Conservation (phyloP, 2,113 vertebrate species). For the Centropus bengalensis region DNA sequence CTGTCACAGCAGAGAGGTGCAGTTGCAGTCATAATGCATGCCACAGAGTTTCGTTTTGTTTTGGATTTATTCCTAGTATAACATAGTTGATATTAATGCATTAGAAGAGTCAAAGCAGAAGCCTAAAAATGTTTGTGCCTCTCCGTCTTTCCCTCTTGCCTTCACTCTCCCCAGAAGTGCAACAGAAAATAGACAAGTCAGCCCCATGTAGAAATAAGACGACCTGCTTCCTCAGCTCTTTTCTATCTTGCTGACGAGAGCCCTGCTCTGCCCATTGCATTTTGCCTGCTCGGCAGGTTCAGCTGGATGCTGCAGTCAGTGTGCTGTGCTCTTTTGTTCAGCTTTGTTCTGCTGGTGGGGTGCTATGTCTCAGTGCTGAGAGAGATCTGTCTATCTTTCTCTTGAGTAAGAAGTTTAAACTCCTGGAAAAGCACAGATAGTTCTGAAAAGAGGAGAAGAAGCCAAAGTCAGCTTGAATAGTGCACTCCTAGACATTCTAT, state of each 20-base stretch:
- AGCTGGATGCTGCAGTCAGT: neutral
- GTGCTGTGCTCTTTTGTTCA: neutral
- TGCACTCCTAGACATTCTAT: neutral
- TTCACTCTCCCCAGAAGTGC: neutral
- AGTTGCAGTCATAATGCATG: rapidly evolving
- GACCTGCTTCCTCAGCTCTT: slow-evolving; percentile 2
- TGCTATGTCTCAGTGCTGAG: neutral
- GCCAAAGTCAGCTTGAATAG: neutral
- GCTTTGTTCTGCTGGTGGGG: neutral
- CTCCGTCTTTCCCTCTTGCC: neutral
- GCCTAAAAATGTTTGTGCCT: neutral
- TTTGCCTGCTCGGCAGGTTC: slow-evolving; percentile 44
- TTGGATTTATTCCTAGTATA: neutral
- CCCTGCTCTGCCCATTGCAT: neutral
- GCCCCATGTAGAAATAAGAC: neutral
- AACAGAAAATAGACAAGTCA: neutral
- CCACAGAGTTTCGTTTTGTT: neutral
- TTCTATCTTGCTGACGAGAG: neutral
- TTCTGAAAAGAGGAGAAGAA: neutral
- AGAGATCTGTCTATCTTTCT: neutral
- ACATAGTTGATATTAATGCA: rapidly evolving
- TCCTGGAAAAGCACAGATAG: neutral
- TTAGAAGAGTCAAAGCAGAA: neutral
- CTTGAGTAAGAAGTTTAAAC: neutral
- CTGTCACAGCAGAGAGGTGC: neutral